Percentiles rank a stretch among this genome's conserved stretches.
Conservation (phyloP, 2,797 vertebrate species). For the Potorous gilbertii region DNA sequence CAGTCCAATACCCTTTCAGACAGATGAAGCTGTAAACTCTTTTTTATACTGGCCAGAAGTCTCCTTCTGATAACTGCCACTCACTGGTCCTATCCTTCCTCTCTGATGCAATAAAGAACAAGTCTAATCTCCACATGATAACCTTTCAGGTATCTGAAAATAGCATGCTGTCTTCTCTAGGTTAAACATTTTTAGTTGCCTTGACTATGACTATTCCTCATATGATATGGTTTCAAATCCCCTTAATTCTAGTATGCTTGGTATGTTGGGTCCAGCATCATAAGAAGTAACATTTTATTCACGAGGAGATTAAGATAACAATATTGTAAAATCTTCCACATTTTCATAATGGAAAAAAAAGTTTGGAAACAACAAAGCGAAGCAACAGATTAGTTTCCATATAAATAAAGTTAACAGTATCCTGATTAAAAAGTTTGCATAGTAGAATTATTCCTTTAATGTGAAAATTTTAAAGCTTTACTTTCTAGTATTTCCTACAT, state of each 20-base stretch:
- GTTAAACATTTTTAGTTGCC: background rate
- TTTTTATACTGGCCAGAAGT: background rate
- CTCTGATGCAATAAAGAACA: background rate
- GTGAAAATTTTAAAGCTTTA: background rate
- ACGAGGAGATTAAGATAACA: background rate
- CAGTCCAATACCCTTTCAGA: background rate
- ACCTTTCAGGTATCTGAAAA: background rate
- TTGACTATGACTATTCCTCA: background rate
- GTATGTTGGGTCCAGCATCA: background rate
- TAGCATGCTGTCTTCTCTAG: background rate
- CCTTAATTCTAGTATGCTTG: background rate
- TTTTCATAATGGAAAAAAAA: background rate
- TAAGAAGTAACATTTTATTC: background rate
- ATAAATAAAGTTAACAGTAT: background rate
- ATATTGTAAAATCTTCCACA: background rate
- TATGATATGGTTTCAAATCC: background rate
- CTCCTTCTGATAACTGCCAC: background rate
- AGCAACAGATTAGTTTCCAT: background rate
- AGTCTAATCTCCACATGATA: background rate
- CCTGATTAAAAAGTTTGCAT: background rate
- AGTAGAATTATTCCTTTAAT: background rate
- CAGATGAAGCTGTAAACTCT: background rate
- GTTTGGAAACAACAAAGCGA: background rate
- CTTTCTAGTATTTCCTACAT: background rate
- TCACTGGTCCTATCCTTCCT: background rate